Evolutionary conservation across 2,113 vertebrate genomes (phyloP).

Genomic region (Cervus canadensis): DNA sequence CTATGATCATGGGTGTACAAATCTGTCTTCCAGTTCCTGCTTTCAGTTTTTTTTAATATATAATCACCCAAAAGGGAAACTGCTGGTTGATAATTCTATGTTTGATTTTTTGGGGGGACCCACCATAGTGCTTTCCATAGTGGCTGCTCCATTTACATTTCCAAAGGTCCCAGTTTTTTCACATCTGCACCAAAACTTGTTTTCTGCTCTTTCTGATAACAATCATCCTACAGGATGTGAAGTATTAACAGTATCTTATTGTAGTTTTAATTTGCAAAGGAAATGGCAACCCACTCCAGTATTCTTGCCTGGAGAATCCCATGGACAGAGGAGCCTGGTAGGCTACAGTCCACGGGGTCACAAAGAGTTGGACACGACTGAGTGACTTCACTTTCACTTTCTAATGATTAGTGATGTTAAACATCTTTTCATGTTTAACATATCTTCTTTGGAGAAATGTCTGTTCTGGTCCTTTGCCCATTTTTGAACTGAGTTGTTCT

Average conservation of each 20-base stretch:
- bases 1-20: background rate
- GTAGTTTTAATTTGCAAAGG: background rate
- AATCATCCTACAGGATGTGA: background rate
- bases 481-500: background rate
- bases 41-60: background rate
- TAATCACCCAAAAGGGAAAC: background rate
- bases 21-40: background rate
- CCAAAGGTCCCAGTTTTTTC: background rate
- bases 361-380: accelerated
- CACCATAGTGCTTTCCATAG: background rate
- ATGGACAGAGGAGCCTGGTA: too few relatives aligned
- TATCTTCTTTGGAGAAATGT: background rate
- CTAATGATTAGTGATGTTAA: background rate
- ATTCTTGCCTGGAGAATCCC: too few relatives aligned
- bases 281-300: too few relatives aligned
- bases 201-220: background rate
- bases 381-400: background rate
- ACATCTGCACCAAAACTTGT: background rate
- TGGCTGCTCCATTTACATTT: background rate
- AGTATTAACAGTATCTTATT: background rate
- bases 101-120: background rate
- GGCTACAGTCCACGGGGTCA: accelerated
- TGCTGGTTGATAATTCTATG: background rate
- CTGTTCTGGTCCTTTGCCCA: background rate
- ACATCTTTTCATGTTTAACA: background rate